These are phyloP conservation scores for Miniopterus natalensis DNA, from an alignment of 2,113 vertebrate species.

Conservation along the genomic window DNA sequence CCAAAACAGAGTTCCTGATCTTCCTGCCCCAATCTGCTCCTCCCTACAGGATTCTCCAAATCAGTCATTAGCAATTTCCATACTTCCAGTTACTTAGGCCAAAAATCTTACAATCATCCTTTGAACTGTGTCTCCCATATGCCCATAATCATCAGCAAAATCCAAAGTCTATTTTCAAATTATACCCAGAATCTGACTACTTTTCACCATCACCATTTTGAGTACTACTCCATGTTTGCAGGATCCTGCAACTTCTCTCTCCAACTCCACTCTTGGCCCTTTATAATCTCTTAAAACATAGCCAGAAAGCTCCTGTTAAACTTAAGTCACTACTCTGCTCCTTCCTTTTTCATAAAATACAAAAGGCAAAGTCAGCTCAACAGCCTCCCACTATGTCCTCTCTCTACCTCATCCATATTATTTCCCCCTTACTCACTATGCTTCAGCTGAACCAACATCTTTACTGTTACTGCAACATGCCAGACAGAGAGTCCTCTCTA, in stretches of 20 bases:
- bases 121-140: neutral
- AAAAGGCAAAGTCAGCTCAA: neutral
- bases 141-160: neutral
- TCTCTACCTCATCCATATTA: neutral
- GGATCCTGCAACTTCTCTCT: neutral
- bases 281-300: neutral
- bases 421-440: neutral
- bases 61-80: neutral
- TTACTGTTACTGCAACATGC: neutral
- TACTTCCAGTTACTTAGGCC: neutral
- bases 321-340: neutral
- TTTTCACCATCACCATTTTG: neutral
- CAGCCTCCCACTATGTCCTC: neutral
- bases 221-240: neutral
- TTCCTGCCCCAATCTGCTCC: neutral
- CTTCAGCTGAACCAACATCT: neutral
- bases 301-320: neutral
- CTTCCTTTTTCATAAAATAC: neutral
- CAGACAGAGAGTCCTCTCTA: neutral
- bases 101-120: neutral
- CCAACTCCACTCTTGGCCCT: neutral
- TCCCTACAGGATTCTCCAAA: neutral
- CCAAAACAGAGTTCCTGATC: neutral
- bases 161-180: conserved; percentile 1
- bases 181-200: neutral